Base-by-base conservation (phyloP, 2,797 vertebrate species). In the Gobio occitaniae region DNA sequence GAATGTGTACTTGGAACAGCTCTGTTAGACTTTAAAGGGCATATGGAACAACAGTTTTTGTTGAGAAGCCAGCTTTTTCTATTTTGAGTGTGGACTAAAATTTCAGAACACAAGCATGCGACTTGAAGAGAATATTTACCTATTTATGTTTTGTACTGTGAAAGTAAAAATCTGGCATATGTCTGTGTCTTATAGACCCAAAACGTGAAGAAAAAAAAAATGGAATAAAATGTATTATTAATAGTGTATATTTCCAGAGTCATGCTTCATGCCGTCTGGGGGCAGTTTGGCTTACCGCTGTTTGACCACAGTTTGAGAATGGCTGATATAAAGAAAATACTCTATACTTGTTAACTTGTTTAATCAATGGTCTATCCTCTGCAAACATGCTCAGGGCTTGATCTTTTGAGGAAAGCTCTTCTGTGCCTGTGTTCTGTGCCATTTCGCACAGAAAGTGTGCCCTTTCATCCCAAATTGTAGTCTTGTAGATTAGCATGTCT, bases 311-410 rank as follows among this genome's bases (percentile, higher is more conserved):
- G 32, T 56, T 76, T 56, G 11, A 56, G 50, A 76, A 36, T 12
- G 6, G n/a, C 12, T 56, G 5, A 7, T n/a, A 56, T 13, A 56
- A 17, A 56, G 32, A n/a, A 25, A 44, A 10, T 44, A 25, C 8
- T 76, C 6, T 25, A 12, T 74, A 41, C 32, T 77, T 25, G 25
- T 50, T 72, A 72, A 38, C 52, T 76, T 56, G 74, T 76, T 59
- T 59, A 76, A n/a, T 76, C 52, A 77, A 25, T 59, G 13, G 36
- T 25, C 54, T 21, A 6, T 59, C 52, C 21, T 44, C 36, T 77
- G 50, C 17, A 54, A 38, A 75, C 36, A 25, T 77, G 21, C 36
- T 44, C 36, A 41, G 36, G 36, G 7, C 75, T 77, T 77, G 52
- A 56, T 13, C 19, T 61, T 77, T 61, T 44, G 4, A 44, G 2